Base-by-base conservation (phyloP, 2,888 invertebrate species). In the Diachrysia chrysitis region DNA sequence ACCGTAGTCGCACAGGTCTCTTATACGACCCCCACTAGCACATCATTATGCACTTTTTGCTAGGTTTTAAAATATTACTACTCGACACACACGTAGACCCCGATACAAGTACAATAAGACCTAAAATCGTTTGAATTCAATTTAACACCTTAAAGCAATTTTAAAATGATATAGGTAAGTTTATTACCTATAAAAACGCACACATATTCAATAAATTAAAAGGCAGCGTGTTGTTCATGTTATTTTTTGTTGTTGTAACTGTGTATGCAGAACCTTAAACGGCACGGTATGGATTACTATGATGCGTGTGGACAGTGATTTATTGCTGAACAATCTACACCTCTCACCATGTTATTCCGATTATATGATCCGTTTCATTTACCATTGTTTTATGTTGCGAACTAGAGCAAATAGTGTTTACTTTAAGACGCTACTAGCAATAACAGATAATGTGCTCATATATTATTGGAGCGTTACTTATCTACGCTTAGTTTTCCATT, bases 11-110 rank as follows among this genome's bases (percentile, higher is more conserved):
- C 56, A 23, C 55, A 58, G 42, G 35, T 67, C 65, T 78, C 64
- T 62, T n/a, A 62, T 56, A 67, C 61, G 68, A 76, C 32, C 63
- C 60, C 56, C 56, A 60, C 70, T 77, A 32, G 63, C 66, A 57
- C 63, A 66, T 74, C 71, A 78, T 70, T 70, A 81, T 71, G 73
- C 75, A 70, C 55, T 79, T 78, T 82, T 82, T 76, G 69, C 69
- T 53, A 66, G 62, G 58, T 65, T 69, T 76, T 60, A 65, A 76
- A 71, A 69, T 66, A 76, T 65, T 58, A 63, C 68, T 59, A 63
- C 42, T 66, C 64, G 14, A 64, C 54, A 62, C 54, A 35, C 76
- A 62, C 57, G 54, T 68, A 66, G 23, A 23, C 51, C 6, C 32
- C 32, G 32, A 14, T 23, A 17, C 17, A 9, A 46, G 19, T 23